Evolutionary conservation across 2,888 invertebrate genomes (phyloP).

Genomic region (Tiliacea citrago): DNA sequence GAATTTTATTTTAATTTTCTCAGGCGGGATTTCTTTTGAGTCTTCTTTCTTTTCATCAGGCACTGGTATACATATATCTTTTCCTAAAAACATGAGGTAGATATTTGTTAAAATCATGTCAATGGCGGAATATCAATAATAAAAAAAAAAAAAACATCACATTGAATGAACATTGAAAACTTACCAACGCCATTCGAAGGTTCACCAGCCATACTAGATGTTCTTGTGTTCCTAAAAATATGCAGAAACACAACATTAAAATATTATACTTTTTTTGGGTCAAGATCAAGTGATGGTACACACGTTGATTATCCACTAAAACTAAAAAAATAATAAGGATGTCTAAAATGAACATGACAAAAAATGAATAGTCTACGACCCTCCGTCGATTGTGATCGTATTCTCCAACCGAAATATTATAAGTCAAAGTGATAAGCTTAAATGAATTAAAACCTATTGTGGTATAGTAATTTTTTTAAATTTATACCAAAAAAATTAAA

Average conservation of each 20-base stretch:
- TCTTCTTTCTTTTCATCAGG: slow-evolving; percentile 32
- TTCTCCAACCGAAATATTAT: background rate
- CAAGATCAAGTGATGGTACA: too few species aligned
- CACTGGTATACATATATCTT: slow-evolving; percentile 32
- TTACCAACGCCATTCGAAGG: slow-evolving; percentile 36
- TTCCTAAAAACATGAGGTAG: slow-evolving; percentile 44
- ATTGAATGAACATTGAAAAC: background rate
- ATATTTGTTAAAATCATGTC: background rate
- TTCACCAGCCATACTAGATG: slow-evolving; percentile 11
- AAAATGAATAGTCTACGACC: background rate
- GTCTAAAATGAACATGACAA: background rate
- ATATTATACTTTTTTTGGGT: background rate
- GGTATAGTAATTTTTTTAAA: too few species aligned
- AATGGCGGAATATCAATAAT: background rate
- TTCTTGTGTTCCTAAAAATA: slow-evolving; percentile 48
- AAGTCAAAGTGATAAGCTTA: too few species aligned
- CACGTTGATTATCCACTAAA: background rate
- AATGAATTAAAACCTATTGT: too few species aligned
- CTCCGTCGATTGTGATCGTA: background rate
- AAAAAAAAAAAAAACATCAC: too few species aligned
- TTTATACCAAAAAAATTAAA: too few species aligned
- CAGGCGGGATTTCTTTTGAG: slow-evolving; percentile 39
- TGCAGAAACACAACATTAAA: slow-evolving; percentile 1
- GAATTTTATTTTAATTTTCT: slow-evolving; percentile 81
- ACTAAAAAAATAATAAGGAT: background rate